These are phyloP conservation scores for Drosophila meridiana DNA, from an alignment of 2,888 invertebrate species.

Conservation along the genomic window DNA sequence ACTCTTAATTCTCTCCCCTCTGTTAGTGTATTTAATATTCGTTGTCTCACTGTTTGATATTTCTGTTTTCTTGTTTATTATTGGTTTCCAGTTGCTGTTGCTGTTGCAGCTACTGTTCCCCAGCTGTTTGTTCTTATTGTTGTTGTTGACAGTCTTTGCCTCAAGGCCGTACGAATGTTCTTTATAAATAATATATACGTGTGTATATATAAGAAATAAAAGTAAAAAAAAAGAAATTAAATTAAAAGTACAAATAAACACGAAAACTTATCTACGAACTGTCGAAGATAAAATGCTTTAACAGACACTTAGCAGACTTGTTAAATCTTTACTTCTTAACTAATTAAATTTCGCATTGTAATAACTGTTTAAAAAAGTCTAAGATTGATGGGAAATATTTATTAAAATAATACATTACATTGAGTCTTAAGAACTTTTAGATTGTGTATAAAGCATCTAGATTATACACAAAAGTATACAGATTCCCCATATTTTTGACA, in stretches of 20 bases:
- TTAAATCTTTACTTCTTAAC: not conserved
- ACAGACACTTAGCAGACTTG: not conserved
- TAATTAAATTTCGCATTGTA: not conserved
- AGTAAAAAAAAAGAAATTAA: not conserved
- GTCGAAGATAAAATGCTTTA: constrained; percentile 14
- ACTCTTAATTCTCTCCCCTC: not conserved
- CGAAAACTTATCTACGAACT: not conserved
- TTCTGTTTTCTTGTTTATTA: constrained; percentile 53
- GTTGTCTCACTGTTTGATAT: not conserved
- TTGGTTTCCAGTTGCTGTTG: constrained; percentile 35
- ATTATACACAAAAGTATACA: too few species aligned
- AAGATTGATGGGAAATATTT: not conserved
- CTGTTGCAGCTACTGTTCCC: constrained; percentile 22
- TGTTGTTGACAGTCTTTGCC: constrained; percentile 47
- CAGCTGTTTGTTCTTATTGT: constrained; percentile 51
- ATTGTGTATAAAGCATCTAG: too few species aligned
- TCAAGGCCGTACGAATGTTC: constrained; percentile 63
- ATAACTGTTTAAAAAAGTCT: not conserved
- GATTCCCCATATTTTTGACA: too few species aligned
- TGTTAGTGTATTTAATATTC: constrained; percentile 6
- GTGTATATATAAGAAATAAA: not conserved
- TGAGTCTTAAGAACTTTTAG: too few species aligned
- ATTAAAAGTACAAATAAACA: not conserved
- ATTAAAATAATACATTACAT: not conserved
- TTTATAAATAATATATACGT: constrained; percentile 24